These are phyloP conservation scores for Drosophila takahashii DNA, from an alignment of 1,140 invertebrate genomes.

Conservation along the genomic window DNA sequence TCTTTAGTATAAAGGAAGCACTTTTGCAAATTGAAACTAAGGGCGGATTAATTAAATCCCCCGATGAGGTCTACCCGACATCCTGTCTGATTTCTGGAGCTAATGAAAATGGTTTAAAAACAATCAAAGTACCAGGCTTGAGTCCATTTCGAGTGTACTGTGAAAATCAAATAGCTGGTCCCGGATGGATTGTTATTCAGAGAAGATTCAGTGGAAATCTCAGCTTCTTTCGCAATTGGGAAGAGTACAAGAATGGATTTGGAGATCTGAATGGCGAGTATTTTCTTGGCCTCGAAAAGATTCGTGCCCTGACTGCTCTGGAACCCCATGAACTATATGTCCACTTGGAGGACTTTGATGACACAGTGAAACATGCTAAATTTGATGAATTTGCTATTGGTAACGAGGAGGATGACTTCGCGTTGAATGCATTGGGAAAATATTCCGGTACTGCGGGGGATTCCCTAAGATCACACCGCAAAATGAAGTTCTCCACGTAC, in stretches of 20 bases:
- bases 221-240: conserved; percentile 88
- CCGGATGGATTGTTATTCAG: conserved; percentile 88
- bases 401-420: conserved; percentile 87
- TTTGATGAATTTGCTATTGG: conserved; percentile 89
- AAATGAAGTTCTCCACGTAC: conserved; percentile 54
- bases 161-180: conserved; percentile 49
- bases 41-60: neutral
- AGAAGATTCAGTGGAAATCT: conserved; percentile 87
- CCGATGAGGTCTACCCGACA: conserved; percentile 2
- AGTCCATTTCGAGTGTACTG: conserved; percentile 52
- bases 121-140: conserved; percentile 40
- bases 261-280: conserved; percentile 87
- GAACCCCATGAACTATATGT: conserved; percentile 88
- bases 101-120: conserved; percentile 21
- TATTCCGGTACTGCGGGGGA: conserved; percentile 56
- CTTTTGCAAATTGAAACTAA: conserved; percentile 3
- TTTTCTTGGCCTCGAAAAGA: conserved; percentile 88
- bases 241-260: conserved; percentile 88
- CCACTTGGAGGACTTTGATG: conserved; percentile 87
- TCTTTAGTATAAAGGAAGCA: conserved; percentile 15
- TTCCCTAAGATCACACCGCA: conserved; percentile 30
- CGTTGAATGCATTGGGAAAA: conserved; percentile 88
- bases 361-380: conserved; percentile 86
- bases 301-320: conserved; percentile 86
- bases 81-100: conserved; percentile 36